Conservation (phyloP, 2,113 vertebrate genomes). For the human (Homo sapiens) region GRCh38 chr2:125774501-125775000, state of each 20-base stretch:
- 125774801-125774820: background rate
- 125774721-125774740: background rate
- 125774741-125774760: background rate
- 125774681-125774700: background rate
- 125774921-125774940: background rate
- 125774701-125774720: background rate
- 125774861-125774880: background rate
- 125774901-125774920: background rate
- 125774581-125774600: background rate
- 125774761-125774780: background rate
- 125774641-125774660: background rate
- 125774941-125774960: background rate
- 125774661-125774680: background rate
- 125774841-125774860: background rate
- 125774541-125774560: background rate
- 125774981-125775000: background rate
- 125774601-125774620: background rate
- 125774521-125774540: background rate
- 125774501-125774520: background rate
- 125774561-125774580: background rate
- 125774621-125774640: background rate
- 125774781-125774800: background rate
- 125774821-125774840: background rate
- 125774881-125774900: background rate
- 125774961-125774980: background rate